These are phyloP conservation scores for Plutomurus gul DNA, from an alignment of 1,140 invertebrate genomes.

Conservation along the genomic window DNA sequence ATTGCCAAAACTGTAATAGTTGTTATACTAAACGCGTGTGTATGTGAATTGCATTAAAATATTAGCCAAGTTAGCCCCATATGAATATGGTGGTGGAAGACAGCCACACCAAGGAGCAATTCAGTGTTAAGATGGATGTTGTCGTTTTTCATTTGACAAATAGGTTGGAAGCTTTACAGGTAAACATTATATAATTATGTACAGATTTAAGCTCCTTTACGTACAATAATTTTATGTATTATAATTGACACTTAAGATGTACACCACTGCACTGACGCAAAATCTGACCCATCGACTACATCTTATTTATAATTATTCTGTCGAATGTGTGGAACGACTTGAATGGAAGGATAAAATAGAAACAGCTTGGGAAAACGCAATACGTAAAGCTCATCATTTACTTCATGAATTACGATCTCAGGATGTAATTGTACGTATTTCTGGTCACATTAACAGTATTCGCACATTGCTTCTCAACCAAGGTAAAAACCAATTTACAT, in stretches of 20 bases:
- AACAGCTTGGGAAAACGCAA: neutral
- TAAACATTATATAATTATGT: neutral
- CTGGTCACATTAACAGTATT: neutral
- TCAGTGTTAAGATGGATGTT: neutral
- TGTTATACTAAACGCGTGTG: neutral
- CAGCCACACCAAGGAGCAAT: neutral
- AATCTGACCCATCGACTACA: neutral
- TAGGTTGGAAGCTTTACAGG: neutral
- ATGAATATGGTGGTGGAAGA: neutral
- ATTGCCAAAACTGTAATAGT: neutral
- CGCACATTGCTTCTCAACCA: neutral
- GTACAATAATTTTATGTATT: neutral
- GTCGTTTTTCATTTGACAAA: neutral
- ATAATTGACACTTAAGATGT: neutral
- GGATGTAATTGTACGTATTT: conserved; percentile 17
- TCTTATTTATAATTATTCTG: conserved; percentile 18
- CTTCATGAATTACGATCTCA: conserved; percentile 17
- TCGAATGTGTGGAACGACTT: conserved; percentile 31
- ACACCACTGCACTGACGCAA: neutral
- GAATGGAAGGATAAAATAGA: conserved; percentile 33
- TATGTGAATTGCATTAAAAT: neutral
- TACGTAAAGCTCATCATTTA: conserved; percentile 35
- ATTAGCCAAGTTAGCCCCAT: no score
- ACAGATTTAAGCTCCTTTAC: neutral
- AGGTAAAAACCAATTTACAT: conserved; percentile 1